Percentiles rank a stretch among this genome's conserved stretches.
These are phyloP conservation scores for Danaus plexippus DNA, from an alignment of 1,140 invertebrate genomes.

Conservation along the genomic window DNA sequence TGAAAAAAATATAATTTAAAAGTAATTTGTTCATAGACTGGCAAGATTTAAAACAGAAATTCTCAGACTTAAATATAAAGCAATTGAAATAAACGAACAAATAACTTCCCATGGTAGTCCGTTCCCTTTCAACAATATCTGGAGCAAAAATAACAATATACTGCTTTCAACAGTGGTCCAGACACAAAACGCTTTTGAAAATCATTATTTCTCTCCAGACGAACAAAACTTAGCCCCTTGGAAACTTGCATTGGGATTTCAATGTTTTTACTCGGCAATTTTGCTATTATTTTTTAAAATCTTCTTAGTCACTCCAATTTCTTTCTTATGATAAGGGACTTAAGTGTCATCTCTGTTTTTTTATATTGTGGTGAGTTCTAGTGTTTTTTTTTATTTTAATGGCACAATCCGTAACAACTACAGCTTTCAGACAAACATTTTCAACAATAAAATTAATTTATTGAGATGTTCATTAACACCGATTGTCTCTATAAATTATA, in stretches of 20 bases:
- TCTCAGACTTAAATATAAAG: not conserved
- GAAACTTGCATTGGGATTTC: constrained; percentile 55
- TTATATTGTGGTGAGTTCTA: too few species aligned
- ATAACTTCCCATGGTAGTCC: constrained; percentile 17
- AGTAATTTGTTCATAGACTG: not conserved
- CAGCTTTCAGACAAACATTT: not conserved
- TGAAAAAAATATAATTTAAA: not conserved
- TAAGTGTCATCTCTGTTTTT: too few species aligned
- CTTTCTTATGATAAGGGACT: constrained; percentile 11
- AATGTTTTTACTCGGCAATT: constrained; percentile 26
- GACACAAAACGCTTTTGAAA: constrained; percentile 58
- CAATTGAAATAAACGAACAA: constrained; percentile 8
- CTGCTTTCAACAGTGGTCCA: constrained; percentile 40
- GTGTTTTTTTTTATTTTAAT: not conserved
- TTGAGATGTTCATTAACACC: too few species aligned
- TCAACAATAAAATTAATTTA: not conserved
- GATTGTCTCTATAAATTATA: too few species aligned
- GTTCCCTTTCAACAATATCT: constrained; percentile 26
- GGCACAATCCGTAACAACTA: constrained; percentile 30
- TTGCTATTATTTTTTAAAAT: constrained; percentile 12
- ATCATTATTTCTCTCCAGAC: constrained; percentile 54
- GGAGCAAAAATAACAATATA: constrained; percentile 37
- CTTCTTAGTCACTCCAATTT: not conserved
- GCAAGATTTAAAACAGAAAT: too few species aligned
- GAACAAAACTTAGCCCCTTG: constrained; percentile 43